A percentile compares a stretch with the other conserved stretches of the same genome.
phyloP scores from a whole-genome alignment of 2,888 invertebrate genomes.

The Stenichneumon culpator region DNA sequence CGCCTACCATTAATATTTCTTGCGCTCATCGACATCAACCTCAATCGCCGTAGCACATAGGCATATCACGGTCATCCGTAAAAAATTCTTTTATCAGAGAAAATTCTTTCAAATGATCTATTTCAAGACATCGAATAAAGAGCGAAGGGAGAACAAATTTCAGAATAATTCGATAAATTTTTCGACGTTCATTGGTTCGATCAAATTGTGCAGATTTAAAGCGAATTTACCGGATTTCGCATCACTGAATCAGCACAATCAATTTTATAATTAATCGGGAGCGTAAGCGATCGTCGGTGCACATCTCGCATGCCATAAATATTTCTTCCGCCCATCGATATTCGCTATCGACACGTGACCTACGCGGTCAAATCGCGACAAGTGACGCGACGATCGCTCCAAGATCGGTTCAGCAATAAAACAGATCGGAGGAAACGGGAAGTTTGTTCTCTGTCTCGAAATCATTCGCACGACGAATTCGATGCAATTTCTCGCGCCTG shows the following conservation, averaged over 20 bases:
- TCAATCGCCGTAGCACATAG: too few species aligned
- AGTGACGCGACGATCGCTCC: not conserved
- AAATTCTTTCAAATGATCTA: too few species aligned
- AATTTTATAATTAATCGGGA: not conserved
- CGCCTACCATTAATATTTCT: too few species aligned
- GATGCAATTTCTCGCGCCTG: not conserved
- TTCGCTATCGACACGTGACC: not conserved
- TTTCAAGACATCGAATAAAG: too few species aligned
- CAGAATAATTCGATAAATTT: too few species aligned
- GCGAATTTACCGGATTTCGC: not conserved
- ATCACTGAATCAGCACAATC: not conserved
- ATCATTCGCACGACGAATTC: not conserved
- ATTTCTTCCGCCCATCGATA: not conserved
- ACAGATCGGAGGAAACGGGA: not conserved
- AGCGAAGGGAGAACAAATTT: too few species aligned
- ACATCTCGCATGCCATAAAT: not conserved
- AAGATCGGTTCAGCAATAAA: not conserved
- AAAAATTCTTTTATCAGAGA: too few species aligned
- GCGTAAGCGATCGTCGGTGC: not conserved
- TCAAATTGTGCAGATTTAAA: too few species aligned
- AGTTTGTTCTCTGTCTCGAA: not conserved
- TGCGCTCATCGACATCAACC: not conserved
- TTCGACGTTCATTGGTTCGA: too few species aligned
- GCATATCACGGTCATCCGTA: too few species aligned
- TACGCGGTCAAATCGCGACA: not conserved